Evolutionary conservation across 2,888 invertebrate species (phyloP).

Genomic region (Tinea trinotella): DNA sequence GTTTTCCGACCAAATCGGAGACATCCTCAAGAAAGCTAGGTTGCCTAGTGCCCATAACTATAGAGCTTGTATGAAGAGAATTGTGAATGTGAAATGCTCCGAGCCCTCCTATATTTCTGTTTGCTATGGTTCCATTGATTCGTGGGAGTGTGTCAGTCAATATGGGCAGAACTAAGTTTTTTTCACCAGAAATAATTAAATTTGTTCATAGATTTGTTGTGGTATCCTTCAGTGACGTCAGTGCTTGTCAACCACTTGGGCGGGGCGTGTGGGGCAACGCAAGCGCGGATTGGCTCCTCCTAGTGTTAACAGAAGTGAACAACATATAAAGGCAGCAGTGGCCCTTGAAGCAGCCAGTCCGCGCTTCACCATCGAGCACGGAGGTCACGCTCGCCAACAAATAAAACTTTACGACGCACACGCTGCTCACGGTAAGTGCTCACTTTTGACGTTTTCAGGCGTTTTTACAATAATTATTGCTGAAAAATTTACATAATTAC

Average conservation of each 20-base stretch:
- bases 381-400: constrained; percentile 28
- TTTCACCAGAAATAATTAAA: constrained; percentile 13
- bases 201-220: constrained; percentile 27
- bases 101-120: too few relatives aligned
- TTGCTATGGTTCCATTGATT: too few relatives aligned
- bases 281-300: constrained; percentile 47
- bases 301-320: constrained; percentile 28
- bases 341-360: constrained; percentile 26
- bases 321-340: constrained; percentile 46
- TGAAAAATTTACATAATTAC: background rate
- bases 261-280: constrained; percentile 34
- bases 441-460: background rate
- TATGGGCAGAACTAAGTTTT: too few relatives aligned
- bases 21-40: too few relatives aligned
- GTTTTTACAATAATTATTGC: background rate
- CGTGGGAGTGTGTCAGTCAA: too few relatives aligned
- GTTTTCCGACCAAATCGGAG: too few relatives aligned
- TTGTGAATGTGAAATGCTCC: too few relatives aligned
- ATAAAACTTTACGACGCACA: constrained; percentile 53
- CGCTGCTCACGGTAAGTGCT: constrained; percentile 48
- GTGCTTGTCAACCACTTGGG: constrained; percentile 48
- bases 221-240: constrained; percentile 33
- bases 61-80: too few relatives aligned
- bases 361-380: constrained; percentile 28
- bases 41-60: too few relatives aligned